These are phyloP conservation scores for Buteo buteo DNA, from an alignment of 2,113 vertebrate genomes.

Conservation along the genomic window DNA sequence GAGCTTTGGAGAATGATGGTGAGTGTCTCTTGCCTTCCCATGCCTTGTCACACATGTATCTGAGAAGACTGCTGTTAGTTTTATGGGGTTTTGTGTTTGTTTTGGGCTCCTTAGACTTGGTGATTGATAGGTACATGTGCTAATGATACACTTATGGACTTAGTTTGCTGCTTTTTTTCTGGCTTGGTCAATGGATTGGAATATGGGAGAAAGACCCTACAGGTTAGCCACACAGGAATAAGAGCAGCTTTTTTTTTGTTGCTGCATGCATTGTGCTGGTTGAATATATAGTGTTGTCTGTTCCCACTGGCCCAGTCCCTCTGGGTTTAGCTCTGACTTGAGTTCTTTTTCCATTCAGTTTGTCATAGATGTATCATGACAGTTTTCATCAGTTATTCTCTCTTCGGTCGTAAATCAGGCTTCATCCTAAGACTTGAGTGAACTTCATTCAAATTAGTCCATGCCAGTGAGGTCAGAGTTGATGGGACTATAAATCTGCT, in stretches of 20 bases:
- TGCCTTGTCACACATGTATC: background rate
- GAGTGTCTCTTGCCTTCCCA: background rate
- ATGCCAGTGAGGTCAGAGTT: background rate
- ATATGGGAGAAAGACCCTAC: background rate
- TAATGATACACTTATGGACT: background rate
- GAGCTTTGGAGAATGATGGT: conserved; percentile 71
- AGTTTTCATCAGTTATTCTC: background rate
- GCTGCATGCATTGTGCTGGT: background rate
- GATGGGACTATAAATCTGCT: background rate
- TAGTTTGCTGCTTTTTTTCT: background rate
- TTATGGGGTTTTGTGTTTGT: background rate
- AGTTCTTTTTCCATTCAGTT: background rate
- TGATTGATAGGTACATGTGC: background rate
- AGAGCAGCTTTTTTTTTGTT: background rate
- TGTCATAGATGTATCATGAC: background rate
- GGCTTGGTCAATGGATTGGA: background rate
- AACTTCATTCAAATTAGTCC: background rate
- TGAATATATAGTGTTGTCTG: background rate
- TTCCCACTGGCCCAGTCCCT: background rate
- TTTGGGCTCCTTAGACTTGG: background rate
- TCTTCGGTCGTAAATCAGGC: background rate
- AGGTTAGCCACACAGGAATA: background rate
- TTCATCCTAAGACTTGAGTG: background rate
- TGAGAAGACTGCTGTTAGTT: background rate
- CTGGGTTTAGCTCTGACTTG: background rate